Base-by-base conservation (phyloP, 2,113 vertebrate genomes). In the Galeopterus variegatus region DNA sequence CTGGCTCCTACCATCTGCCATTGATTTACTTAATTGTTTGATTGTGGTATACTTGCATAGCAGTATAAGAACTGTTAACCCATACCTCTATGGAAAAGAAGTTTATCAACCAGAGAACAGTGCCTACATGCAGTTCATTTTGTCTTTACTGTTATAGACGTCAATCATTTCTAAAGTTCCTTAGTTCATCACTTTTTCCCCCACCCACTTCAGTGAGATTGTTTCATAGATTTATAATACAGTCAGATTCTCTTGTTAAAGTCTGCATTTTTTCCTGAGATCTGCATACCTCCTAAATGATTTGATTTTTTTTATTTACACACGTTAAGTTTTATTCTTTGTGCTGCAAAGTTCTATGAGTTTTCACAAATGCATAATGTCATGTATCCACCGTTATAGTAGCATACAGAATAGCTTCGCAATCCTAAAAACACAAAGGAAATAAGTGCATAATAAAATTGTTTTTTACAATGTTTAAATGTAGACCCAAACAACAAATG, bases 1-100 rank as follows among this genome's bases (percentile, higher is more conserved):
- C 33, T 92, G n/a, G 52, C n/a, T 90, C 12, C 62, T 96, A 21
- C 45, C 26, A 73, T 45, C 41, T 92, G 58, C 36, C 21, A 79
- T 36, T 2, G 23, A 70, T 83, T 83, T 84, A 58, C 13, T 90
- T 77, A 67, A 56, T 70, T 93, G n/a, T 67, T 88, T 31, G n/a
- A 11, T 95, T 95, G 86, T 50, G 73, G 19, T 48, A 69, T 45
- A n/a, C 23, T 24, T 79, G 9, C 76, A 36, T 48, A 69, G 58
- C 31, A 96, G 21, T 80, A 92, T 84, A 36, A 77, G 90, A 91
- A 96, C 70, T 89, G 18, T 60, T 93, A 85, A 58, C 19, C 33
- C 69, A 64, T 41, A 54, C 24, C 67, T 33, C 76, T 10, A 72
- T 90, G 31, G 36, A 23, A 95, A 96, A 65, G 4, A 88, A 88